Conservation (phyloP, 2,888 invertebrate genomes). For the Hydriomena furcata region DNA sequence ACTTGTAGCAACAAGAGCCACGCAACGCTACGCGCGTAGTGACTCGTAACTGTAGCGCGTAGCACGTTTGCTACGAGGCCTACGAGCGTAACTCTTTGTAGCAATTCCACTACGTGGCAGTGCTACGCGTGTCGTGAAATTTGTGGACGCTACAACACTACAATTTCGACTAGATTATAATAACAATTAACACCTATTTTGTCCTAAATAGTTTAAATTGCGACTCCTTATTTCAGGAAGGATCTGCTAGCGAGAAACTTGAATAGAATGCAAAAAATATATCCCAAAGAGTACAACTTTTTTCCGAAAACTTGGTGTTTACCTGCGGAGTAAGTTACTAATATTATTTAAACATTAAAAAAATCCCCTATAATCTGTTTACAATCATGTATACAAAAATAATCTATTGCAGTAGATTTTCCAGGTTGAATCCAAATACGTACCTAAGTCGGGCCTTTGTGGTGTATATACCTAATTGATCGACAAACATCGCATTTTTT, state of each 20-base stretch:
- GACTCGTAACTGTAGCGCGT: not conserved
- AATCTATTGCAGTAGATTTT: too few relatives aligned
- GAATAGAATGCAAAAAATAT: slow-evolving; percentile 94
- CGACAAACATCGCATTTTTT: too few relatives aligned
- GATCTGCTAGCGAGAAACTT: slow-evolving; percentile 94
- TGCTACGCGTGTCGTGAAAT: not conserved
- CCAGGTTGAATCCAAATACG: too few relatives aligned
- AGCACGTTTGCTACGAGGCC: not conserved
- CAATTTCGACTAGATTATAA: too few relatives aligned
- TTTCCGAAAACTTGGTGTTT: slow-evolving; percentile 97
- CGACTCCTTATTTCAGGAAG: slow-evolving; percentile 82
- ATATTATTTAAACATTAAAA: too few relatives aligned
- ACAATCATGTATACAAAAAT: too few relatives aligned
- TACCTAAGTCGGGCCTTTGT: too few relatives aligned
- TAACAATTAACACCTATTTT: too few relatives aligned
- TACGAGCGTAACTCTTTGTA: not conserved
- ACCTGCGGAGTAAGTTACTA: slow-evolving; percentile 90
- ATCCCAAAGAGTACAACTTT: slow-evolving; percentile 95
- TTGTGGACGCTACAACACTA: not conserved
- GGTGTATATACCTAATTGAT: too few relatives aligned
- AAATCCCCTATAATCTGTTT: too few relatives aligned
- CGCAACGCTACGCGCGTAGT: not conserved
- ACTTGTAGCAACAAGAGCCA: not conserved
- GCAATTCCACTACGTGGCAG: not conserved
- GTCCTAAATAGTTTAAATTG: too few relatives aligned